Conservation (phyloP, 2,113 vertebrate genomes). For the Orthochromis indermauri region DNA sequence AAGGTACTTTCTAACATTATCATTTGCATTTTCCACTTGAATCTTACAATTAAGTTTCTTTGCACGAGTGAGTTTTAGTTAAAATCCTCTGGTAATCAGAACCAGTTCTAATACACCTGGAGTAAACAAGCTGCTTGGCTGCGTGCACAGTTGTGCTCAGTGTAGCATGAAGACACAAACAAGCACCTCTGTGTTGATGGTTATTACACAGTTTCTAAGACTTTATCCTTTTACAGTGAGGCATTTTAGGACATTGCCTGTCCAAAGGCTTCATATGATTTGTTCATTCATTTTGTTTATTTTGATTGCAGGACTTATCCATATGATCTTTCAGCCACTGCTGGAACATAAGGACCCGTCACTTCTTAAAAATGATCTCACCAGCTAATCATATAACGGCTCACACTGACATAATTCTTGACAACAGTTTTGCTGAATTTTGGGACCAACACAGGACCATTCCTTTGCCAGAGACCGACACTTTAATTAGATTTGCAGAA, state of each 20-base stretch:
- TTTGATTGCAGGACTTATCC: not conserved
- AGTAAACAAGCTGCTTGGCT: not conserved
- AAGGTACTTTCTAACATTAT: not conserved
- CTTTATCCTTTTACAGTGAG: not conserved
- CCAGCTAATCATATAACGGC: not conserved
- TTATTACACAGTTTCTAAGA: not conserved
- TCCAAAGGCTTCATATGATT: not conserved
- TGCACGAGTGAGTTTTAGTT: not conserved
- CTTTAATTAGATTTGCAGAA: slow-evolving; percentile 28
- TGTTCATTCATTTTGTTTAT: not conserved
- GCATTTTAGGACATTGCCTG: not conserved
- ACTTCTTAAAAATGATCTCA: not conserved
- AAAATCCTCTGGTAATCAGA: not conserved
- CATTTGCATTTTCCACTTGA: not conserved
- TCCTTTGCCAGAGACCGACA: not conserved
- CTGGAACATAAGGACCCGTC: not conserved
- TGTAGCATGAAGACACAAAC: not conserved
- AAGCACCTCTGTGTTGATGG: not conserved
- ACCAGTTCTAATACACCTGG: not conserved
- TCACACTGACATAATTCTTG: not conserved
- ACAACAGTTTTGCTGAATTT: not conserved
- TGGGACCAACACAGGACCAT: not conserved
- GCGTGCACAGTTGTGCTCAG: not conserved
- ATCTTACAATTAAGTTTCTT: not conserved
- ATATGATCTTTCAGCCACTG: not conserved